A percentile compares a stretch with the other conserved stretches of the same genome.
These are phyloP conservation scores for Meloidogyne hapla DNA, from an alignment of 1,140 invertebrate species.

Conservation along the genomic window DNA sequence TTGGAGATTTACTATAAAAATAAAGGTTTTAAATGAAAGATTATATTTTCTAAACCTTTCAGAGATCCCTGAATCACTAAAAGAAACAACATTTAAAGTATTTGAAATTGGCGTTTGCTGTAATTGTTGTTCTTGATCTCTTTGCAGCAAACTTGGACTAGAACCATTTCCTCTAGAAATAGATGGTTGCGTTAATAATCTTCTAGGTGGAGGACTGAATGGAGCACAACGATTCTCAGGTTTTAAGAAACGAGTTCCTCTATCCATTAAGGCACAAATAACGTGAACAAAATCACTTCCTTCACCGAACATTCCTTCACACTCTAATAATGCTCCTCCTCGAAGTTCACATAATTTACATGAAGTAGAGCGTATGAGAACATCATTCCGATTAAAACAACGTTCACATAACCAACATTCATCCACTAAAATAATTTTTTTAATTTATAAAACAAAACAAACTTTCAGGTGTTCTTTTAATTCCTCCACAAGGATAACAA, in stretches of 20 bases:
- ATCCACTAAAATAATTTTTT: background rate
- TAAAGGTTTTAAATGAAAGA: background rate
- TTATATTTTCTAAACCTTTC: background rate
- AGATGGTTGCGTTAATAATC: conserved; percentile 7
- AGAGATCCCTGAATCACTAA: background rate
- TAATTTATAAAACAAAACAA: background rate
- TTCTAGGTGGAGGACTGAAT: conserved; percentile 26
- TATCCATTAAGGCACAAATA: conserved; percentile 38
- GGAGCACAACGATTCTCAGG: conserved; percentile 16
- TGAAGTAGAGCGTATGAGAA: conserved; percentile 32
- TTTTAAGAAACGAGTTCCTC: conserved; percentile 29
- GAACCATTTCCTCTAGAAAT: background rate
- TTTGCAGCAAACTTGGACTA: background rate
- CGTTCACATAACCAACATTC: conserved; percentile 31
- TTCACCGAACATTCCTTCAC: background rate
- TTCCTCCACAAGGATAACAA: conserved; percentile 30
- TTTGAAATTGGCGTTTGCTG: background rate
- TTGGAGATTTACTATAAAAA: background rate
- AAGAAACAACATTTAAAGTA: background rate
- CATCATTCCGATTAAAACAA: conserved; percentile 26
- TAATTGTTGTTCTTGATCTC: too few species aligned
- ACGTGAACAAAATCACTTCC: conserved; percentile 33
- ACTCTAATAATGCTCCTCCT: conserved; percentile 34
- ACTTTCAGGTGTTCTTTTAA: background rate
- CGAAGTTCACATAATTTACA: conserved; percentile 36